Evolutionary conservation across 2,888 invertebrate genomes (phyloP), one percentile per base, ranked within the genome.

Genomic region (Neocrepidodera transversa): DNA sequence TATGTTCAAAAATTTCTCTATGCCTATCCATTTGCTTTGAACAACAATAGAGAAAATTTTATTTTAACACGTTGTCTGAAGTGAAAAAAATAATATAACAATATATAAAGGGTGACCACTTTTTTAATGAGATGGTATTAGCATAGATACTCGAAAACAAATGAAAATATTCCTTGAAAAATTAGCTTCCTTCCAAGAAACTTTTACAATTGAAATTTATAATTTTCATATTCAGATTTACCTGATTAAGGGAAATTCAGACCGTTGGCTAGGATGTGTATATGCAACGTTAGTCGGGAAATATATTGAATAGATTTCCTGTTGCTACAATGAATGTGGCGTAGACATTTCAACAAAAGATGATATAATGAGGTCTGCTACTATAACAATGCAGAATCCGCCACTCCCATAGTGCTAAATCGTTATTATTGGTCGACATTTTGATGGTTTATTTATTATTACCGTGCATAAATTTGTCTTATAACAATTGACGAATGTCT

Each of bases 261-360:
- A 52, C 28, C 20, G 35, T 35, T 38, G n/a, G 11, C 11, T 13
- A n/a, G 42, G 36, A 26, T 51, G 47, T 35, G 47, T 49, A 60
- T 53, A 57, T 40, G 30, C 36, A 52, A 59, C 20, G 53, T 57
- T 57, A 57, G 43, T 43, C 57, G 59, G 60, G 60, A 60, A 54
- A 63, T 60, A 60, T 51, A 49, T 49, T 60, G 59, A 60, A 63
- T 63, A 54, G 60, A 48, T 57, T 60, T 63, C 63, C 63, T 54
- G 63, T 53, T 40, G 16, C 17, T 43, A 51, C 43, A 51, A 54
- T 63, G 54, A 55, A 54, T 54, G 47, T 42, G 53, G 47, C 28
- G 57, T 45, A 60, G 59, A 63, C 57, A 60, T 60, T 63, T 60
- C 43, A 63, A 63, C 63, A 63, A 60, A 60, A 60, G 63, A 63